phyloP scores from a whole-genome alignment of 2,113 vertebrate species.

The Aptenodytes patagonicus region DNA sequence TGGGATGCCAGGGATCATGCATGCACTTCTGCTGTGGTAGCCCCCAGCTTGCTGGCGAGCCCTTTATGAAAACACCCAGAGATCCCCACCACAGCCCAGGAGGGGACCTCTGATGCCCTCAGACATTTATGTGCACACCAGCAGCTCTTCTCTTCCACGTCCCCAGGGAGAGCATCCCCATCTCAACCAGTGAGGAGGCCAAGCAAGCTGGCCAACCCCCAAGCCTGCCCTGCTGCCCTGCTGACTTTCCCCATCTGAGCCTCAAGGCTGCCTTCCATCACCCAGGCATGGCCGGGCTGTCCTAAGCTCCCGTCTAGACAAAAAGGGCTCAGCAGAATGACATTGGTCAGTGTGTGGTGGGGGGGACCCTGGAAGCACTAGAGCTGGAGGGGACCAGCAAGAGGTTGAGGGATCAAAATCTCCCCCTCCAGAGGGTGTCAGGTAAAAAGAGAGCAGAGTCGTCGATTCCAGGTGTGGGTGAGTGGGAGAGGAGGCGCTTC shows the following conservation, averaged over 20 bases:
- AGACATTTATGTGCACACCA: neutral
- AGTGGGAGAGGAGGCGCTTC: neutral
- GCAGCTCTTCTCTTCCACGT: neutral
- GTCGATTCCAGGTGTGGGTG: rapidly evolving
- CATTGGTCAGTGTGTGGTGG: neutral
- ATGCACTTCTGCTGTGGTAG: neutral
- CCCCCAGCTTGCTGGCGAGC: neutral
- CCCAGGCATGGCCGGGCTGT: rapidly evolving
- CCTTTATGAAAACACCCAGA: neutral
- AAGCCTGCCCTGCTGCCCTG: neutral
- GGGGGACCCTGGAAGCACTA: neutral
- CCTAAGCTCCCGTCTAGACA: neutral
- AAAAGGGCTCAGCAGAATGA: neutral
- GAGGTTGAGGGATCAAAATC: neutral
- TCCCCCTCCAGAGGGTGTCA: neutral
- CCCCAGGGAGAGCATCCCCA: neutral
- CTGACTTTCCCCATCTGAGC: neutral
- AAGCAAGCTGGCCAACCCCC: neutral
- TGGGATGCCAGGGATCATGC: neutral
- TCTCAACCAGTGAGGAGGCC: neutral
- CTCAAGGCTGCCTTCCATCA: neutral
- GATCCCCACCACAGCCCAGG: neutral
- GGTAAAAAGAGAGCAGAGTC: neutral
- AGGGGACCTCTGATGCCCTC: neutral
- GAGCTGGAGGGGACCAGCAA: neutral